phyloP scores from a whole-genome alignment of 2,888 invertebrate species.

The Thera obeliscata region DNA sequence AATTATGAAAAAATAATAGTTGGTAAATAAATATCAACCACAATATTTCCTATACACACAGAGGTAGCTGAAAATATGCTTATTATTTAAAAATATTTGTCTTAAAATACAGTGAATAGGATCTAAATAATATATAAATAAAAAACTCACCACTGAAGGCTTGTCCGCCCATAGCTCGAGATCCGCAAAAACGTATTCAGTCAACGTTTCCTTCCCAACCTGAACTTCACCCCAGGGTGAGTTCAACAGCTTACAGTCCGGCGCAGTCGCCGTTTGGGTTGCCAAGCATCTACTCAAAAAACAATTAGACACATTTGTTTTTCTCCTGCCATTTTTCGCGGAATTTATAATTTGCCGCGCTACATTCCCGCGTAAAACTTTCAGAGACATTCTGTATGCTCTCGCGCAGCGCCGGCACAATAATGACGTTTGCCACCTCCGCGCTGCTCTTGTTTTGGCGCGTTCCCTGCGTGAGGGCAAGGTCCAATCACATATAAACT shows the following conservation, averaged over 20 bases:
- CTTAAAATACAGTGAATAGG: no score
- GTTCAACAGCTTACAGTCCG: slow-evolving; percentile 63
- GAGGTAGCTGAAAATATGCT: no score
- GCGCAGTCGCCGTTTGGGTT: slow-evolving; percentile 64
- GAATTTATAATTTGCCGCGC: slow-evolving; percentile 69
- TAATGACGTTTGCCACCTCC: slow-evolving; percentile 56
- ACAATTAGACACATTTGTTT: slow-evolving; percentile 32
- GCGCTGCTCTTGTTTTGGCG: slow-evolving; percentile 64
- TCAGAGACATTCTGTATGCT: slow-evolving; percentile 75
- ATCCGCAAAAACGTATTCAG: slow-evolving; percentile 85
- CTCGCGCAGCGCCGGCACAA: slow-evolving; percentile 59
- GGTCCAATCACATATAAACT: slow-evolving; percentile 66
- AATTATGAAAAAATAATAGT: no score
- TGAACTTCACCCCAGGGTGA: slow-evolving; percentile 81
- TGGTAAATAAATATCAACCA: no score
- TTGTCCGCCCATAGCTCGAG: slow-evolving; percentile 83
- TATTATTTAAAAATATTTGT: no score
- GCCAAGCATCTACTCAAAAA: slow-evolving; percentile 59
- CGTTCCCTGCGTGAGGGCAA: slow-evolving; percentile 65
- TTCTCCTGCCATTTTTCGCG: slow-evolving; percentile 58
- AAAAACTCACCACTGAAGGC: slow-evolving; percentile 86
- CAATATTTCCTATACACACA: no score
- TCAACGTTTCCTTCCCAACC: slow-evolving; percentile 83
- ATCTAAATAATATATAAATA: no score
- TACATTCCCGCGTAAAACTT: slow-evolving; percentile 76